Evolutionary conservation across 1,140 invertebrate species (phyloP).

Genomic region (Drosophila triauraria): DNA sequence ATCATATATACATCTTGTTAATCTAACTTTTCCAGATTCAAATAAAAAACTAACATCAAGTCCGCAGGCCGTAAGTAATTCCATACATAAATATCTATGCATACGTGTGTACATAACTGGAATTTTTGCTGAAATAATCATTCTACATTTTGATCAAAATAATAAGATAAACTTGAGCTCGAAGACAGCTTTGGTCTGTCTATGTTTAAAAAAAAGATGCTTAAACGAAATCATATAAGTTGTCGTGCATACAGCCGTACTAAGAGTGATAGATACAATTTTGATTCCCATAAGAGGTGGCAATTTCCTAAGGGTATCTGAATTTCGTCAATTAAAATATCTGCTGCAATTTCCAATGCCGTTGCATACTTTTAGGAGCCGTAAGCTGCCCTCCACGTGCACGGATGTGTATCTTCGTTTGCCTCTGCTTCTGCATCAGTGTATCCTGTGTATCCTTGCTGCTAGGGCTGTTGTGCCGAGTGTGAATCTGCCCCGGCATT

Average conservation of each 20-base stretch:
- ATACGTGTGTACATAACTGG: no score
- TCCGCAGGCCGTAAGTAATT: no score
- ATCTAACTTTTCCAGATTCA: no score
- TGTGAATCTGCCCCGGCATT: conserved; percentile 81
- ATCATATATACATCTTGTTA: no score
- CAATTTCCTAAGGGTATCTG: conserved; percentile 30
- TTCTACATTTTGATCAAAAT: no score
- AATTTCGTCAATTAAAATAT: conserved; percentile 9
- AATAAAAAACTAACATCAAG: no score
- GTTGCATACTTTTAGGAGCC: conserved; percentile 69
- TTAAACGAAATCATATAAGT: background rate
- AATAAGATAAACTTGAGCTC: no score
- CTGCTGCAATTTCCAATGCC: conserved; percentile 19
- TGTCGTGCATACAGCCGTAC: background rate
- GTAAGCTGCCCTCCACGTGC: conserved; percentile 48
- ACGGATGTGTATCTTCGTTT: conserved; percentile 29
- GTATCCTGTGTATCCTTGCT: conserved; percentile 30
- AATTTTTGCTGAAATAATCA: no score
- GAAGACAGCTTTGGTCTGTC: no score
- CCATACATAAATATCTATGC: no score
- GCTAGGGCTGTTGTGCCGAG: conserved; percentile 66
- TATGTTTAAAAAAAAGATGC: no score
- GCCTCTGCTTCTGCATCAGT: conserved; percentile 17
- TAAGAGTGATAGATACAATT: background rate
- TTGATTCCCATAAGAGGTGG: no score